phyloP scores from a whole-genome alignment of 2,113 vertebrate genomes.

The Lepisosteus osseus region DNA sequence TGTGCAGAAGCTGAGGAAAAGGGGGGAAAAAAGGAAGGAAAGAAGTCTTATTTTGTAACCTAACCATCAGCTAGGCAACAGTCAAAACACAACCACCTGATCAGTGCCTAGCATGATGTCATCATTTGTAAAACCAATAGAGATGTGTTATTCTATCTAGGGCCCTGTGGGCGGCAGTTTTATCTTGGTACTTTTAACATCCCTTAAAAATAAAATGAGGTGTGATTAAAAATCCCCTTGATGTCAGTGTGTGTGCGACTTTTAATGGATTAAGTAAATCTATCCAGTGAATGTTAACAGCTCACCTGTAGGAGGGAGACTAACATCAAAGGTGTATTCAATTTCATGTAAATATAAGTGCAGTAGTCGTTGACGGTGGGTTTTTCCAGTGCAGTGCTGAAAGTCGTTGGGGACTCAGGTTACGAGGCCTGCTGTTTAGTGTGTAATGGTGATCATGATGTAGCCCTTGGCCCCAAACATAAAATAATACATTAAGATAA shows the following conservation, averaged over 20 bases:
- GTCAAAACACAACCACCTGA: conserved; percentile 19
- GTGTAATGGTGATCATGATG: conserved; percentile 36
- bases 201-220: conserved; percentile 18
- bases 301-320: conserved; percentile 25
- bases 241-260: conserved; percentile 7
- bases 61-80: conserved; percentile 4
- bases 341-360: conserved; percentile 40
- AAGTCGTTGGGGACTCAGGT: conserved; percentile 37
- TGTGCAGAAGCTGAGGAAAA: conserved; percentile 1
- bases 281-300: conserved; percentile 20
- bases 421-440: conserved; percentile 13
- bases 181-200: conserved; percentile 13
- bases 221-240: conserved; percentile 19
- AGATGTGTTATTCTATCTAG: conserved; percentile 8
- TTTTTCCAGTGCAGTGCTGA: not conserved
- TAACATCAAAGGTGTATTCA: conserved; percentile 38
- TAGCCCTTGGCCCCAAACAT: conserved; percentile 26
- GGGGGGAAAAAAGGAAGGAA: conserved; percentile 15
- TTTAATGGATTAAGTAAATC: conserved; percentile 16
- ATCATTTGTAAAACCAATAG: not conserved
- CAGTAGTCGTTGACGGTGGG: conserved; percentile 23
- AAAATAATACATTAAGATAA: conserved; percentile 31
- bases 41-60: conserved; percentile 13
- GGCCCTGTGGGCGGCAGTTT: not conserved
- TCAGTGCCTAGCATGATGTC: conserved; percentile 7